A percentile compares a stretch with the other conserved stretches of the same genome.
phyloP scores from a whole-genome alignment of 2,797 vertebrate species.

The Arnoldichthys spilopterus region DNA sequence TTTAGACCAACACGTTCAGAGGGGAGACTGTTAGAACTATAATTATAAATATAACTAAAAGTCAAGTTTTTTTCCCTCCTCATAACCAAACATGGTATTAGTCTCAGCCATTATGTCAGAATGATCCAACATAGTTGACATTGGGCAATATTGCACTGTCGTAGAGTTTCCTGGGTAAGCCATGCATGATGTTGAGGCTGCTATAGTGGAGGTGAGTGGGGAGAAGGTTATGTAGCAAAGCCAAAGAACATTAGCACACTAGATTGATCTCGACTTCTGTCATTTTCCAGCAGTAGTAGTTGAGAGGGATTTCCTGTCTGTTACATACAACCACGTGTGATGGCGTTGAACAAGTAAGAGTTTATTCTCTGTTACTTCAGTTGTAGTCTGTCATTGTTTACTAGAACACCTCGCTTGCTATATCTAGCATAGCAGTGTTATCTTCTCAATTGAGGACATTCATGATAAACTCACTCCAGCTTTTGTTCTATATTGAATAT shows the following conservation, averaged over 20 bases:
- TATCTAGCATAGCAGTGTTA: not conserved
- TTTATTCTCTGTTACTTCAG: not conserved
- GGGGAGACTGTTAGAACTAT: not conserved
- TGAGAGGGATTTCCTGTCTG: not conserved
- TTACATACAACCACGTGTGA: not conserved
- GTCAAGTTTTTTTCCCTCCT: no score
- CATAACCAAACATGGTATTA: slow-evolving; percentile 1
- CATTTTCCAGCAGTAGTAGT: slow-evolving; percentile 9
- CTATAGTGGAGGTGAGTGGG: slow-evolving; percentile 2
- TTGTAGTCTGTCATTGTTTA: slow-evolving; percentile 20
- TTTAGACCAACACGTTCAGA: slow-evolving; percentile 25
- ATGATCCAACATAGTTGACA: not conserved
- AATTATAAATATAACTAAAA: slow-evolving; percentile 3
- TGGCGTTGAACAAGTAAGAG: not conserved
- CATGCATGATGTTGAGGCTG: not conserved
- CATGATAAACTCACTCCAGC: not conserved
- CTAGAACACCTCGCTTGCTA: not conserved
- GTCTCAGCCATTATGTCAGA: slow-evolving; percentile 1
- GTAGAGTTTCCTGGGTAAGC: not conserved
- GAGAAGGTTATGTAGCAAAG: slow-evolving; percentile 14
- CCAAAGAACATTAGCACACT: slow-evolving; percentile 39
- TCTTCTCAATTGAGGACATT: not conserved
- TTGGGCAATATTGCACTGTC: not conserved
- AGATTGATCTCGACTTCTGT: slow-evolving; percentile 11
- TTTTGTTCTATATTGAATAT: not conserved